A percentile compares a stretch with the other conserved stretches of the same genome.
These are phyloP conservation scores for Hybognathus amarus DNA, from an alignment of 2,797 vertebrate genomes.

Conservation along the genomic window DNA sequence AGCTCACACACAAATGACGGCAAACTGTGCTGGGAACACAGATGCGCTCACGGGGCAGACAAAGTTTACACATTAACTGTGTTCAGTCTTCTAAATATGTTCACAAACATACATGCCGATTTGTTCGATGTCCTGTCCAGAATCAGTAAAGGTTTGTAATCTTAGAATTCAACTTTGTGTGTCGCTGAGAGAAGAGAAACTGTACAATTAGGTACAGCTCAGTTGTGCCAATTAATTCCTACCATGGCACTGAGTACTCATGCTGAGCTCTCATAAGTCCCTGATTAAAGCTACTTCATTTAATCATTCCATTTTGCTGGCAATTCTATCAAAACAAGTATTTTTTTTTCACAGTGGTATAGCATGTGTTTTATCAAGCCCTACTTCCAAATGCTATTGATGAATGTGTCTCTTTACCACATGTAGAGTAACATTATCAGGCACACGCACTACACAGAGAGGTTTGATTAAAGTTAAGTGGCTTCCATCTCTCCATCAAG, in stretches of 20 bases:
- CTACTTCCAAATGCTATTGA: slow-evolving; percentile 29
- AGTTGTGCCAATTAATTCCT: slow-evolving; percentile 56
- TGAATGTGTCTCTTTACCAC: slow-evolving; percentile 11
- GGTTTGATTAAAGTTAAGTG: slow-evolving; percentile 27
- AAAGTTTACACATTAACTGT: slow-evolving; percentile 18
- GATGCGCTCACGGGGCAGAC: slow-evolving; percentile 3
- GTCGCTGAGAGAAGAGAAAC: slow-evolving; percentile 28
- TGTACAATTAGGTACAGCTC: slow-evolving; percentile 15
- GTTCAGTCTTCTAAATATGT: slow-evolving; percentile 32
- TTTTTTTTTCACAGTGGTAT: slow-evolving; percentile 39
- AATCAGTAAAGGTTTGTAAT: slow-evolving; percentile 25
- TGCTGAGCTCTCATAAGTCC: slow-evolving; percentile 48
- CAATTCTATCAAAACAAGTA: slow-evolving; percentile 41
- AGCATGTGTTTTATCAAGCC: slow-evolving; percentile 32
- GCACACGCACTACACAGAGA: neutral
- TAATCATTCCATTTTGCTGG: slow-evolving; percentile 49
- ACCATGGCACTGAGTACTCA: slow-evolving; percentile 49
- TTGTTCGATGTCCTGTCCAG: slow-evolving; percentile 8
- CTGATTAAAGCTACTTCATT: slow-evolving; percentile 60
- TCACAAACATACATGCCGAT: neutral
- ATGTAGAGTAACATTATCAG: slow-evolving; percentile 37
- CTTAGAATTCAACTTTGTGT: slow-evolving; percentile 19
- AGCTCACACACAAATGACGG: slow-evolving; percentile 26
- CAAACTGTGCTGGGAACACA: slow-evolving; percentile 38
- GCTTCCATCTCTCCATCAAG: neutral